Evolutionary conservation across 2,113 vertebrate genomes (phyloP), one percentile per base, ranked within the genome.

Genomic region (Rattus rattus): DNA sequence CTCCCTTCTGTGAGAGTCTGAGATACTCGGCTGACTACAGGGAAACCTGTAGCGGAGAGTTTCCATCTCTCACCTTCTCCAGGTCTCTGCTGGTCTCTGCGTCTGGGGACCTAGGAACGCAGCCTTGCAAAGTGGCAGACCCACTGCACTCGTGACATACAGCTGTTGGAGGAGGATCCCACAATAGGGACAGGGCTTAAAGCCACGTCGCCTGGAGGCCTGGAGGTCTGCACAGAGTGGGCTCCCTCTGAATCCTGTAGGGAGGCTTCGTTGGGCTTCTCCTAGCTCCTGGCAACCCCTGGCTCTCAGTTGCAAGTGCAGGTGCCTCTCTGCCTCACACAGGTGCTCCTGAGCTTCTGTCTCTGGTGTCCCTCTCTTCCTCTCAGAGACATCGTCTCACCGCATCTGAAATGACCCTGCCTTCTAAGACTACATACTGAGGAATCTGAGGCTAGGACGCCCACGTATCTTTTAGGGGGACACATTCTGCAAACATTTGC

Each of bases 141-240:
- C 33, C n/a, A 7, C 16, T 16, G n/a, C 1, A 3, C 0, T 28
- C 7, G 0, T 4, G 36, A 67, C 54, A 26, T 0, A 2, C 0
- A 36, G 69, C 54, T 13, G 8, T 69, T 6, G 0, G 19, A 8
- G 56, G 36, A 10, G 52, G 33, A 91, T 2, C 17, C 19, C n/a
- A 28, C 54, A 69, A 2, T 0, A 0, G 47, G 33, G 30, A 14
- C 22, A 47, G 65, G 54, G 2, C 36, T 52, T 70, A 52, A 36
- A 72, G 87, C 30, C 36, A 36, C 2, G 28, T 11, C 28, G 19
- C 20, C 63, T 28, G 13, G 26, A 14, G 39, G 22, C 47, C 93
- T 49, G 33, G 3, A 36, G 88, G 63, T 3, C 1, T 2, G 0
- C 0, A 49, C 67, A n/a, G 54, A 1, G 14, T 10, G 19, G 0